Base-by-base conservation (phyloP, 2,113 vertebrate genomes). In the Saccopteryx leptura region DNA sequence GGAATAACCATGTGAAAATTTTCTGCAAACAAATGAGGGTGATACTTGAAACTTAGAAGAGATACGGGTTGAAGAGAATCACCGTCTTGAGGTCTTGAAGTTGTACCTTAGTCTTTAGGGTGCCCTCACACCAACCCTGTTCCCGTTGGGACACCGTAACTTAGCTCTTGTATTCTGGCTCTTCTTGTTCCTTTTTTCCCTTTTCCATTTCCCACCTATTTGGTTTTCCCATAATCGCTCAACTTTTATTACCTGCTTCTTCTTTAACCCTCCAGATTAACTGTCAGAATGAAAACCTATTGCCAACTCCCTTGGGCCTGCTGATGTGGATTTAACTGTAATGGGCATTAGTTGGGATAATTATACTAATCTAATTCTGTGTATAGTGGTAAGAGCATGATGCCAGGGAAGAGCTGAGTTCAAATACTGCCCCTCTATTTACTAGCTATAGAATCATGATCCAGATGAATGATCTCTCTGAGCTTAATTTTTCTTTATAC, bases 141-240 rank as follows among this genome's bases (percentile, higher is more conserved):
- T 82, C 24, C 31, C 39, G 54, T 5, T 52, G 23, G 56, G 31
- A 7, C 14, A 31, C 26, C 50, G 33, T 31, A 69, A 91, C 15
- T 88, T 75, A 61, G 61, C 61, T 87, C 61, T 82, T 91, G 2
- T 63, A 31, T 82, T 94, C 61, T 88, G 76, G 76, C 21, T 87
- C 21, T 76, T 66, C n/a, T 15, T 86, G 18, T 48, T 85, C 69
- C 56, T 76, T 88, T 33, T 78, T 82, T 48, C 24, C 63, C 48
- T 71, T 88, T 82, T 66, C 65, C 0, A 1, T 18, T 88, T 76
- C 48, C 26, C n/a, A 76, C 65, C 60, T 68, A 86, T 80, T 90
- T 93, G 72, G 26, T 60, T 79, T 90, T 75, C 68, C 65, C 71
- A 31, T 19, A 92, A 52, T 78, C 56, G 54, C 11, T 71, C 76